Percentiles rank a stretch among this genome's conserved stretches.
These are phyloP conservation scores for Drosophila diplacantha DNA, from an alignment of 2,888 invertebrate species.

Conservation along the genomic window DNA sequence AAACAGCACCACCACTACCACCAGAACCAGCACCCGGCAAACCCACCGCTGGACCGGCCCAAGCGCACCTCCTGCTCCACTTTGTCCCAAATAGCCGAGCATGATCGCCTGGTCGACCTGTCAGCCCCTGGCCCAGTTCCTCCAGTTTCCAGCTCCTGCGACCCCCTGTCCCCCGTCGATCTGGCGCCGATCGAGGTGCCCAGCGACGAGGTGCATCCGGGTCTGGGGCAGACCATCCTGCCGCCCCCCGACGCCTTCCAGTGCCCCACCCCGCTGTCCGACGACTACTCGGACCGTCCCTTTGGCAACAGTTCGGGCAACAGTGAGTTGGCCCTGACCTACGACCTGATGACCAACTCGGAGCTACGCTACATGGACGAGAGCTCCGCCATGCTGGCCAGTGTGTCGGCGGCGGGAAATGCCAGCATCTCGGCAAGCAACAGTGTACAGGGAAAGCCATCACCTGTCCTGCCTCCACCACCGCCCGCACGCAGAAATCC, in stretches of 20 bases:
- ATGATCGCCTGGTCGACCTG: constrained; percentile 65
- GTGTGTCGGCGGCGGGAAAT: constrained; percentile 84
- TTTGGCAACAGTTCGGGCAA: constrained; percentile 80
- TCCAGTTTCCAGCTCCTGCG: constrained; percentile 27
- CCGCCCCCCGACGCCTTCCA: constrained; percentile 87
- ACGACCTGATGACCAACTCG: constrained; percentile 89
- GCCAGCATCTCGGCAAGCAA: constrained; percentile 79
- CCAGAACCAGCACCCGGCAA: constrained; percentile 53
- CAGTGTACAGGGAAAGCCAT: constrained; percentile 71
- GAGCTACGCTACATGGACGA: constrained; percentile 95
- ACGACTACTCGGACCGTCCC: constrained; percentile 81
- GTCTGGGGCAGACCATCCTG: constrained; percentile 83
- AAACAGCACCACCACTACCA: constrained; percentile 75
- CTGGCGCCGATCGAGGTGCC: constrained; percentile 76
- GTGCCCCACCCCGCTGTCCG: constrained; percentile 82
- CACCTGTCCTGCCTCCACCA: constrained; percentile 61
- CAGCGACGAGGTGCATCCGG: constrained; percentile 76
- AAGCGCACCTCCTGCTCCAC: constrained; percentile 78
- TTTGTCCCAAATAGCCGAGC: constrained; percentile 73
- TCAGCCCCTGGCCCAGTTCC: constrained; percentile 29
- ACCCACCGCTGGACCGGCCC: constrained; percentile 80
- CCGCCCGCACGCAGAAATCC: constrained; percentile 70
- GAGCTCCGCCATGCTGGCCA: constrained; percentile 87
- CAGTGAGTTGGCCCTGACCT: constrained; percentile 82
- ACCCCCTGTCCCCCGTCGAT: constrained; percentile 75